A percentile compares a stretch with the other conserved stretches of the same genome.
phyloP scores from a whole-genome alignment of 2,113 vertebrate species.

The Protomyctophum bolini region DNA sequence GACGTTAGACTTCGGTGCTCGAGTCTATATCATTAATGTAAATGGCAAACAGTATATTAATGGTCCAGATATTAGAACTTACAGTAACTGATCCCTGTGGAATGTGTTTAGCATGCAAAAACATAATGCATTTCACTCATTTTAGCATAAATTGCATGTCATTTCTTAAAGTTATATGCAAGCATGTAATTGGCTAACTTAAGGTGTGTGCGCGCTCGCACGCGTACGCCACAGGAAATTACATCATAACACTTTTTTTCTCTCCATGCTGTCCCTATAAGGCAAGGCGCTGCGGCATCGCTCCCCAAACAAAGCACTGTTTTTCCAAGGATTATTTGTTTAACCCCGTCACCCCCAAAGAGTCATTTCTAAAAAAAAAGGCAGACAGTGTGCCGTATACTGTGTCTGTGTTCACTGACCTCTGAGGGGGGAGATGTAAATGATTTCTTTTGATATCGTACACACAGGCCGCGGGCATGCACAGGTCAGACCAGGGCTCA shows the following conservation, averaged over 20 bases:
- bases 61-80: too few relatives aligned
- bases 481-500: conserved; percentile 47
- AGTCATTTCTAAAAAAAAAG: conserved; percentile 20
- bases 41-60: too few relatives aligned
- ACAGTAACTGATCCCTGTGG: too few relatives aligned
- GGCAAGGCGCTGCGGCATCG: conserved; percentile 50
- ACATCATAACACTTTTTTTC: conserved; percentile 41
- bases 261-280: conserved; percentile 34
- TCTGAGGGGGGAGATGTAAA: conserved; percentile 60
- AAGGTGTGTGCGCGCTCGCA: too few relatives aligned
- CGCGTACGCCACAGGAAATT: conserved; percentile 30
- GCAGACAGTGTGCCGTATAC: conserved; percentile 19
- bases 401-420: conserved; percentile 65
- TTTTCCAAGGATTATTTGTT: conserved; percentile 59
- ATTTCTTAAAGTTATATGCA: too few relatives aligned
- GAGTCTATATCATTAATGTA: too few relatives aligned
- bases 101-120: too few relatives aligned
- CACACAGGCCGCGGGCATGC: conserved; percentile 19
- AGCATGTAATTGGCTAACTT: too few relatives aligned
- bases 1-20: too few relatives aligned
- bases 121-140: too few relatives aligned
- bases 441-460: conserved; percentile 54
- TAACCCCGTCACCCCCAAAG: conserved; percentile 60
- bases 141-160: too few relatives aligned
- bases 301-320: conserved; percentile 61